These are phyloP conservation scores for Micromys minutus DNA, from an alignment of 2,113 vertebrate species.

Conservation along the genomic window DNA sequence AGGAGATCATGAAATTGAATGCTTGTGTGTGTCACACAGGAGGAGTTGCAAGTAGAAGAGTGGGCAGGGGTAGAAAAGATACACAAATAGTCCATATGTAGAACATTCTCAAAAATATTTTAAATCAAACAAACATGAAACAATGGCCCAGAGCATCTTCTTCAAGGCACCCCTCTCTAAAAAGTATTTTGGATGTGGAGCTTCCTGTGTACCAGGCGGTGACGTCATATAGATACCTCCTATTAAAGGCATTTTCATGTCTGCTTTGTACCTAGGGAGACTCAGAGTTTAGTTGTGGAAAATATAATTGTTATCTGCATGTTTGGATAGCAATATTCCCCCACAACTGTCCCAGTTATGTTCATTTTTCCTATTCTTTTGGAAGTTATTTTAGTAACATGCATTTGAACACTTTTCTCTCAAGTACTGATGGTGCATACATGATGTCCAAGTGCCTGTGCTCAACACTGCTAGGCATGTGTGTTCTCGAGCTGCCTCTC, in stretches of 20 bases:
- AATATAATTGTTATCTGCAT: constrained; percentile 5
- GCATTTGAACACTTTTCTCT: neutral
- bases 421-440: neutral
- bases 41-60: neutral
- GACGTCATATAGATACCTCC: neutral
- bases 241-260: constrained; percentile 39
- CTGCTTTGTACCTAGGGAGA: constrained; percentile 27
- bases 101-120: neutral
- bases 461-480: neutral
- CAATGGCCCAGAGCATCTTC: neutral
- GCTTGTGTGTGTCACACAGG: neutral
- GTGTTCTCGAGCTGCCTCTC: accelerated
- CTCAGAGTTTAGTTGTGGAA: neutral
- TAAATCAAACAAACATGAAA: neutral
- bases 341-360: neutral
- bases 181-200: neutral
- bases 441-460: neutral
- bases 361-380: neutral
- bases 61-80: neutral
- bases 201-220: neutral
- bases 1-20: neutral
- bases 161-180: neutral
- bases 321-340: neutral
- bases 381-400: constrained; percentile 18
- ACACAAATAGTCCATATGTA: neutral